Percentiles rank a stretch among this genome's conserved stretches.
Conservation (phyloP, 2,797 vertebrate species). For the Pangasius mekongensis region DNA sequence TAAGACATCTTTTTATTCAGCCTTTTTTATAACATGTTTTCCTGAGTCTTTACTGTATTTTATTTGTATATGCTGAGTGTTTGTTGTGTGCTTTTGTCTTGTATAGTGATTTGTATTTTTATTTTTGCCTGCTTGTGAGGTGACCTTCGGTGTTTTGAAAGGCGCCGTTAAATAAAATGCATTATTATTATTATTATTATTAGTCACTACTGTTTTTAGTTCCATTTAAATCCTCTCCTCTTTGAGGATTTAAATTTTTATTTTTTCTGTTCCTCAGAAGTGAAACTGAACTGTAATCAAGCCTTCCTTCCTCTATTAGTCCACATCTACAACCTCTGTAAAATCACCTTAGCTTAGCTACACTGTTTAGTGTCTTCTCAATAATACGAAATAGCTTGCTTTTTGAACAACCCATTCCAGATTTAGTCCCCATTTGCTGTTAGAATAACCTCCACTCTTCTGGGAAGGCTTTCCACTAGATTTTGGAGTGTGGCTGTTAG, state of each 20-base stretch:
- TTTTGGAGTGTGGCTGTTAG: background rate
- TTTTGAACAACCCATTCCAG: background rate
- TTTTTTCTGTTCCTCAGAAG: background rate
- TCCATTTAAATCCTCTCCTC: constrained; percentile 11
- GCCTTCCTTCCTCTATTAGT: background rate
- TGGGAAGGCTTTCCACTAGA: background rate
- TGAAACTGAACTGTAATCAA: background rate
- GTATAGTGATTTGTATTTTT: too few relatives aligned
- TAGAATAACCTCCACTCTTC: background rate
- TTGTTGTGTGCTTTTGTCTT: too few relatives aligned
- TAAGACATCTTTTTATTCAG: too few relatives aligned
- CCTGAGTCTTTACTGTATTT: too few relatives aligned
- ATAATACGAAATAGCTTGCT: background rate
- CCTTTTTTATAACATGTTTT: too few relatives aligned
- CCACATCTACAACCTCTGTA: background rate
- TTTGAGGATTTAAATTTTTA: background rate
- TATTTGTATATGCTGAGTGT: too few relatives aligned
- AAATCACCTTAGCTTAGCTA: constrained; percentile 11
- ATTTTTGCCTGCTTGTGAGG: too few relatives aligned
- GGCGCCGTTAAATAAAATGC: too few relatives aligned
- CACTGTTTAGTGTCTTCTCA: background rate
- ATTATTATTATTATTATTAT: too few relatives aligned
- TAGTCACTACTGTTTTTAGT: constrained; percentile 2
- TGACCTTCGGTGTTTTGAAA: too few relatives aligned
- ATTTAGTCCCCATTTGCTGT: background rate